Percentiles rank a stretch among this genome's conserved stretches.
Conservation (phyloP, 2,797 vertebrate genomes). For the Gadopsis bispinosus region DNA sequence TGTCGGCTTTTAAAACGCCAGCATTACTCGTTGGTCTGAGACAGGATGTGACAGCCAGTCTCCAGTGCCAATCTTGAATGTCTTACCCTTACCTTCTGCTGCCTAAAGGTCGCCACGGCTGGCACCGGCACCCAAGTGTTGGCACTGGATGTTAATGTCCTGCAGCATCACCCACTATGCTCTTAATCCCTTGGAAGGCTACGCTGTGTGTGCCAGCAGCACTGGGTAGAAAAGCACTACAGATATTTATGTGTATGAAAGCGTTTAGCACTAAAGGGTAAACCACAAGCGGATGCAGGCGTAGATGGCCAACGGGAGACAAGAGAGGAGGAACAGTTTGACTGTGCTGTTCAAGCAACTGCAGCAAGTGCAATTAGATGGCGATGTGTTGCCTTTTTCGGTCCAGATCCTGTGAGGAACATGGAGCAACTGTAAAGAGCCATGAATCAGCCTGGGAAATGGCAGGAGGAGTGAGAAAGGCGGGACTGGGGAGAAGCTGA, state of each 20-base stretch:
- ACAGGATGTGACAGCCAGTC: slow-evolving; percentile 15
- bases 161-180: slow-evolving; percentile 19
- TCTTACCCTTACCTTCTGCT: slow-evolving; percentile 20
- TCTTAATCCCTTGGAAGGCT: slow-evolving; percentile 9
- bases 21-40: background rate
- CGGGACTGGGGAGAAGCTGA: slow-evolving; percentile 40
- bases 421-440: slow-evolving; percentile 40
- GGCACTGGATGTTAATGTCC: slow-evolving; percentile 31
- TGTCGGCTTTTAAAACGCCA: background rate
- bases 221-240: background rate
- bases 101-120: slow-evolving; percentile 47
- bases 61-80: slow-evolving; percentile 23
- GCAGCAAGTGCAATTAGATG: slow-evolving; percentile 53
- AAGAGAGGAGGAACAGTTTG: slow-evolving; percentile 41
- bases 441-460: slow-evolving; percentile 31
- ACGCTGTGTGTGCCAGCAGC: background rate
- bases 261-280: background rate
- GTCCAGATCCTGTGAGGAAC: slow-evolving; percentile 22
- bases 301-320: slow-evolving; percentile 11
- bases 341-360: slow-evolving; percentile 36
- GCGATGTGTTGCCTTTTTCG: slow-evolving; percentile 41
- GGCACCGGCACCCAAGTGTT: slow-evolving; percentile 26
- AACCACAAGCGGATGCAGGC: background rate
- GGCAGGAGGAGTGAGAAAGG: slow-evolving; percentile 28
- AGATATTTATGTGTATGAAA: slow-evolving; percentile 16